A percentile compares a stretch with the other conserved stretches of the same genome.
These are phyloP conservation scores for Schizopygopsis malacanthus DNA, from an alignment of 2,797 vertebrate species.

Conservation along the genomic window DNA sequence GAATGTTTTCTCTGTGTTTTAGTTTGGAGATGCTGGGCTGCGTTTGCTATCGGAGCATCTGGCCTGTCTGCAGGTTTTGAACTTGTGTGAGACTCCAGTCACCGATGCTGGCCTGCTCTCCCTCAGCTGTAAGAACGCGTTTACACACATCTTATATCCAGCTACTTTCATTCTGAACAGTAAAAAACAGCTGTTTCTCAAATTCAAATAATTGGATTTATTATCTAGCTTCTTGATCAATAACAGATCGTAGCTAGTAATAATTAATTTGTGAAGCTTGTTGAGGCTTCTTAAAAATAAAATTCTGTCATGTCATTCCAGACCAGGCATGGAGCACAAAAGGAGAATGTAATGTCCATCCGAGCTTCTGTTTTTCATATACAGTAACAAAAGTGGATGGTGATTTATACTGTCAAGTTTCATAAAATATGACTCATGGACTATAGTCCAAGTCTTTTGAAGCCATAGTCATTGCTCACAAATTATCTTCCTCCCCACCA, in stretches of 20 bases:
- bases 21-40: conserved; percentile 96
- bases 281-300: neutral
- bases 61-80: conserved; percentile 96
- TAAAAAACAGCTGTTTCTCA: neutral
- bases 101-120: conserved; percentile 95
- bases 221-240: neutral
- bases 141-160: neutral
- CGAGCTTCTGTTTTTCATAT: conserved; percentile 2
- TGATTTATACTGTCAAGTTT: conserved; percentile 16
- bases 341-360: neutral
- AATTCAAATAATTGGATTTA: neutral
- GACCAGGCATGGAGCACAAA: neutral
- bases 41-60: conserved; percentile 96
- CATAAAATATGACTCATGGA: neutral
- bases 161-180: neutral
- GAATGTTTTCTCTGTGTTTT: conserved; percentile 7
- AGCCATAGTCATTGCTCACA: neutral
- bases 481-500: neutral
- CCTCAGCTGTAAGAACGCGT: conserved; percentile 90
- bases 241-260: neutral
- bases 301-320: neutral
- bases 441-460: neutral
- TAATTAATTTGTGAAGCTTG: neutral
- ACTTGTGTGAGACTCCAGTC: conserved; percentile 97
- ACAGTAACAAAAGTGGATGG: neutral